Evolutionary conservation across 2,888 invertebrate species (phyloP), one percentile per base, ranked within the genome.

Genomic region (Chrysolina haemoptera): DNA sequence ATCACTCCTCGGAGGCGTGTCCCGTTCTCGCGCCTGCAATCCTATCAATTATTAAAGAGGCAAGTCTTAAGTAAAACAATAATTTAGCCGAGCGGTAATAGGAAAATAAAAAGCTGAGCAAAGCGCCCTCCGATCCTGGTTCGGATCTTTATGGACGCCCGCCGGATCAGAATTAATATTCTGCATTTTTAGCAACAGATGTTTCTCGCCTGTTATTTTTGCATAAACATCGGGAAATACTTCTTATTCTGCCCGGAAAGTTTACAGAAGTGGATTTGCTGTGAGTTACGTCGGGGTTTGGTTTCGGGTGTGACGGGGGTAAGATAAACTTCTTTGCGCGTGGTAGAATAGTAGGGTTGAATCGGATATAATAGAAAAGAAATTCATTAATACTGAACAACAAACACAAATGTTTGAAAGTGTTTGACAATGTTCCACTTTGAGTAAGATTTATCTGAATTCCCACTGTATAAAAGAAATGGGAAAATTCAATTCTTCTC

Each of bases 11-110:
- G 12, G 46, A 14, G 46, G 14, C 46, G 46, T 46, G n/a, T n/a
- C 5, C 35, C 5, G 9, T 55, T 41, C 53, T 40, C 40, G 18
- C 14, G 35, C 41, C 40, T 20, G 18, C 53, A 86, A 86, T 86
- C 86, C 86, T 86, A 86, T 87, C 86, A 87, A 87, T 87, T 87
- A 87, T 87, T 86, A 87, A 87, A 84, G 86, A 85, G 85, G 84
- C 85, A 80, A 84, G 84, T 83, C 84, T 86, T 87, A 86, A 87
- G 87, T 86, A 86, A 87, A 86, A 87, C 87, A 86, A 87, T 87
- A 87, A 87, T 86, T 87, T 86, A 86, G 84, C 83, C 83, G 84
- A 66, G 79, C 81, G 83, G 84, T 86, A 87, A 87, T 86, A 84
- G 85, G 86, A 85, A 83, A 85, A 86, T 86, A 86, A 86, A 86